A percentile compares a stretch with the other conserved stretches of the same genome.
Evolutionary conservation across 2,113 vertebrate species (phyloP).

Genomic region (Gallinago media): DNA sequence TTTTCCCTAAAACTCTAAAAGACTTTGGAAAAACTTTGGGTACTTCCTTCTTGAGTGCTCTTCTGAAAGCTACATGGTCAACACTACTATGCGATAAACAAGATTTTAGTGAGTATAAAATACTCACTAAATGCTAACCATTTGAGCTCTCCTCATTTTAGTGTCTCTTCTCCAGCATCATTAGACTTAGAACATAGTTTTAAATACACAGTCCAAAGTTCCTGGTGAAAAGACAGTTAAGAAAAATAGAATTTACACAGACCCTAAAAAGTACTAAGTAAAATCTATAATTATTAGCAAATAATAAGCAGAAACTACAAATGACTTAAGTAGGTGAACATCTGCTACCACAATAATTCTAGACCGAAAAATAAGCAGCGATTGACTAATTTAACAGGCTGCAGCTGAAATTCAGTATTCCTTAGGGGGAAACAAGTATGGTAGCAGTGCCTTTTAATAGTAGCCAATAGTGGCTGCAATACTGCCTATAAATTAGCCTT

Average conservation of each 20-base stretch:
- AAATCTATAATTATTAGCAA: constrained; percentile 69
- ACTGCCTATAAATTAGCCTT: background rate
- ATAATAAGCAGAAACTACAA: constrained; percentile 50
- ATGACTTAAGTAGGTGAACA: constrained; percentile 48
- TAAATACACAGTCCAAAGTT: background rate
- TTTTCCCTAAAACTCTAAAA: background rate
- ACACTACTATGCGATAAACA: background rate
- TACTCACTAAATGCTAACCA: background rate
- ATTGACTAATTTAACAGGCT: background rate
- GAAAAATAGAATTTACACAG: background rate
- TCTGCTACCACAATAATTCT: constrained; percentile 11
- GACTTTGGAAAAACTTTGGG: background rate
- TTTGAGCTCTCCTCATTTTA: background rate
- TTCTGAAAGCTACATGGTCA: background rate
- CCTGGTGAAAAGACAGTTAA: background rate
- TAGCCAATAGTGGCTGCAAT: background rate
- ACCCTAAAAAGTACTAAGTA: constrained; percentile 37
- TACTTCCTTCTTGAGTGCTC: background rate
- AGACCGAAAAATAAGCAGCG: background rate
- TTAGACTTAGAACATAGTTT: background rate
- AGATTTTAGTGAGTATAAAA: background rate
- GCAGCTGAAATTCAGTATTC: background rate
- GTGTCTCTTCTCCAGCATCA: background rate
- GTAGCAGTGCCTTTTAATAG: background rate
- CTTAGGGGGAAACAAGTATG: background rate